Evolutionary conservation across 2,888 invertebrate genomes (phyloP).

Genomic region (Lordiphosa andalusiaca): DNA sequence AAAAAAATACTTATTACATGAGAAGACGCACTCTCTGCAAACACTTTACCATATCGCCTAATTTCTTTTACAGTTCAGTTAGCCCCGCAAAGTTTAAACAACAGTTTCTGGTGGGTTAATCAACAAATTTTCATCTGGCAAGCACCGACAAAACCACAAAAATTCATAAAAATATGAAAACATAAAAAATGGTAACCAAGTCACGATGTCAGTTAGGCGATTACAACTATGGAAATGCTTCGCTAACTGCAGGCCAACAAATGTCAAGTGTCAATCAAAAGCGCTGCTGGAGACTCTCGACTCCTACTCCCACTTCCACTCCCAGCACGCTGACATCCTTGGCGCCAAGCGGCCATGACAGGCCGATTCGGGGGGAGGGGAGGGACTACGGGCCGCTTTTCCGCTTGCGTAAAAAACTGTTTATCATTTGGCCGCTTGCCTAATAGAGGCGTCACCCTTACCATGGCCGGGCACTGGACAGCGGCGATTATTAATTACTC

Average conservation of each 20-base stretch:
- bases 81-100: conserved; percentile 29
- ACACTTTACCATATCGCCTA: too few relatives aligned
- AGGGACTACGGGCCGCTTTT: conserved; percentile 5
- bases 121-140: conserved; percentile 50
- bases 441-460: conserved; percentile 68
- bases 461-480: conserved; percentile 27
- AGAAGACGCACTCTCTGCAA: too few relatives aligned
- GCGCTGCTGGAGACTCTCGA: conserved; percentile 44
- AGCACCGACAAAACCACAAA: neutral
- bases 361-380: conserved; percentile 5
- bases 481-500: conserved; percentile 68
- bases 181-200: conserved; percentile 14
- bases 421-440: conserved; percentile 60
- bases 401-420: conserved; percentile 51
- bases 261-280: conserved; percentile 73
- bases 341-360: conserved; percentile 11
- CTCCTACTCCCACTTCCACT: conserved; percentile 14
- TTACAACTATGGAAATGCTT: conserved; percentile 43
- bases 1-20: too few relatives aligned
- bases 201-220: conserved; percentile 65
- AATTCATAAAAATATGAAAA: conserved; percentile 1
- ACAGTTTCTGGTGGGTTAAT: conserved; percentile 19
- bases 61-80: conserved; percentile 37
- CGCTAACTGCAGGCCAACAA: conserved; percentile 46
- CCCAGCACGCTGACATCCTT: conserved; percentile 30